Conservation (phyloP, 23 tunicate species). For the Clavelina lepadiformis region DNA sequence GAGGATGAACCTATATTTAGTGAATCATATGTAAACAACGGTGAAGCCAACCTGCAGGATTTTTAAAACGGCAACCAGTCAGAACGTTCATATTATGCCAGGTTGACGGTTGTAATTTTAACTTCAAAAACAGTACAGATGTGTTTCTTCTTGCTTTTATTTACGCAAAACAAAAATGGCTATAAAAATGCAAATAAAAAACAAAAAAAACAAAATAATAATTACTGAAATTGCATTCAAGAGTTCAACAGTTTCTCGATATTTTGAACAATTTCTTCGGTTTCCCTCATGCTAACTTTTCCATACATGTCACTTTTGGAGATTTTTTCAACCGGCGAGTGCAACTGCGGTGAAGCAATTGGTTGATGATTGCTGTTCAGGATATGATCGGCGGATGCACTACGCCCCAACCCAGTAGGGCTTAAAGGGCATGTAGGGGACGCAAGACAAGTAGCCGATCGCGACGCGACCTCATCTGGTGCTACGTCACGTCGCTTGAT, state of each 20-base stretch:
- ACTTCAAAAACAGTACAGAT: too few relatives aligned
- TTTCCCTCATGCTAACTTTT: constrained; percentile 45
- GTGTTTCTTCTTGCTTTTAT: too few relatives aligned
- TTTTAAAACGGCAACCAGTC: too few relatives aligned
- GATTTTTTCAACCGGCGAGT: not conserved
- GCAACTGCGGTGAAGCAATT: not conserved
- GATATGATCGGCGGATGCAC: constrained; percentile 39
- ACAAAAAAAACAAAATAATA: too few relatives aligned
- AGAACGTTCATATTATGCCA: too few relatives aligned
- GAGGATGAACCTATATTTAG: too few relatives aligned
- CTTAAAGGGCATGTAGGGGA: constrained; percentile 12
- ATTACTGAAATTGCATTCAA: too few relatives aligned
- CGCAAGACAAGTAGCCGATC: constrained; percentile 5
- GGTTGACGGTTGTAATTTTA: too few relatives aligned
- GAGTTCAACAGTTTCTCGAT: constrained; percentile 45
- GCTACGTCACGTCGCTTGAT: constrained; percentile 27
- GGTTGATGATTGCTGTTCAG: not conserved
- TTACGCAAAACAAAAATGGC: too few relatives aligned
- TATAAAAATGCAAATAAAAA: too few relatives aligned
- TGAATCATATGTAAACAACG: too few relatives aligned
- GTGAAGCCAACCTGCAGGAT: too few relatives aligned
- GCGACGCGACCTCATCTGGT: constrained; percentile 4
- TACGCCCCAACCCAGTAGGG: constrained; percentile 11
- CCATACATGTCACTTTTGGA: not conserved
- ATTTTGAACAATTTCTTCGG: constrained; percentile 47